Evolutionary conservation across 2,797 vertebrate genomes (phyloP), one percentile per base, ranked within the genome.

Genomic region (Manis pentadactyla): DNA sequence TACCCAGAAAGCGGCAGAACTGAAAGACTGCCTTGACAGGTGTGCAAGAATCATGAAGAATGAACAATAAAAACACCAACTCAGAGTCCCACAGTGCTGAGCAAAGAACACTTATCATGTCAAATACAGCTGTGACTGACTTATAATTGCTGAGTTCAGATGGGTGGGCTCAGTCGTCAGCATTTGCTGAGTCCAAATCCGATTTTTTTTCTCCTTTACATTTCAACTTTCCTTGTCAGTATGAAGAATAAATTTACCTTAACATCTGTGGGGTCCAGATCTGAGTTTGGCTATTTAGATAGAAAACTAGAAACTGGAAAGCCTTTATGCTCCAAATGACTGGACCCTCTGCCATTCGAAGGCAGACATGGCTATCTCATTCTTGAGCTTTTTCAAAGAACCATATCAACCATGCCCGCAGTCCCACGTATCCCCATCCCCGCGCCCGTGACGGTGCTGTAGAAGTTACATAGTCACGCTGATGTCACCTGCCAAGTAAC

Each of bases 401-500:
- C 42, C 18, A 63, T 25, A 15, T 39, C 27, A 68, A 63, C 55
- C 39, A 18, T 8, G 34, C 29, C 37, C n/a, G 17, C 46, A 39
- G 82, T 29, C 55, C 31, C 84, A 29, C 6, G n/a, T 59, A 77
- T 25, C 23, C 51, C 29, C 27, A 34, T 37, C 53, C 49, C 74
- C 2, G 23, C 2, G 31, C 61, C 61, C 0, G 14, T 0, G 71
- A 73, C 9, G 9, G 59, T 17, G 51, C 81, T 61, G 31, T n/a
- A 51, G 73, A 82, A n/a, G 53, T 34, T 64, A 61, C 1, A 5
- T 0, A 53, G 71, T 73, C 87, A 68, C 21, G 10, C 73, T 46
- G 23, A 14, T 46, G 87, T 84, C 92, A 87, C 90, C 66, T 79
- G 92, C 64, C 95, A 83, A 90, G 90, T 95, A 96, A 90, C 64